Evolutionary conservation across 2,797 vertebrate species (phyloP).

Genomic region (Ciconia nigra): DNA sequence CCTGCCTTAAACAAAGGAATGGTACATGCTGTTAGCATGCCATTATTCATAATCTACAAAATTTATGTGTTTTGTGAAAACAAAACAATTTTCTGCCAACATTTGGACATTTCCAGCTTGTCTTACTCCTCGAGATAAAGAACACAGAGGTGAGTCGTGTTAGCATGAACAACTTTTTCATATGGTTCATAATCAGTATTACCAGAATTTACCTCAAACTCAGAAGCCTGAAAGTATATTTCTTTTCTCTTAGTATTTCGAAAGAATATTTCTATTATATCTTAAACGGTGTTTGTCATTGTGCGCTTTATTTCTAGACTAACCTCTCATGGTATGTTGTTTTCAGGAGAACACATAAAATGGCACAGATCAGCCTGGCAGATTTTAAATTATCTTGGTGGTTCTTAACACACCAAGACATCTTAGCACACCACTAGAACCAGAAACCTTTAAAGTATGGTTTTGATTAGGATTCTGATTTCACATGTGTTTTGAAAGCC

Average conservation of each 20-base stretch:
- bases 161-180: not conserved
- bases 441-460: not conserved
- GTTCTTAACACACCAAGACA: not conserved
- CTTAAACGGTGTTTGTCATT: not conserved
- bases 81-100: not conserved
- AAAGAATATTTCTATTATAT: not conserved
- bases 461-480: not conserved
- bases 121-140: not conserved
- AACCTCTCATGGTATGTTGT: not conserved
- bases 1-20: not conserved
- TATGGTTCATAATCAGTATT: not conserved
- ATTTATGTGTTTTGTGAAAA: not conserved
- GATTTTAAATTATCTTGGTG: not conserved
- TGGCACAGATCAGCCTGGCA: not conserved
- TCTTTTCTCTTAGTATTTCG: not conserved
- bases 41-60: not conserved
- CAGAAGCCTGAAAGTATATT: not conserved
- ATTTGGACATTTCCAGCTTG: not conserved
- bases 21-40: not conserved
- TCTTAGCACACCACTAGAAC: not conserved
- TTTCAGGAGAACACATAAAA: not conserved
- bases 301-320: not conserved
- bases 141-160: not conserved
- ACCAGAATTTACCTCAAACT: not conserved
- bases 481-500: not conserved